These are phyloP conservation scores for Elephas maximus DNA, from an alignment of 2,113 vertebrate genomes.

Conservation along the genomic window DNA sequence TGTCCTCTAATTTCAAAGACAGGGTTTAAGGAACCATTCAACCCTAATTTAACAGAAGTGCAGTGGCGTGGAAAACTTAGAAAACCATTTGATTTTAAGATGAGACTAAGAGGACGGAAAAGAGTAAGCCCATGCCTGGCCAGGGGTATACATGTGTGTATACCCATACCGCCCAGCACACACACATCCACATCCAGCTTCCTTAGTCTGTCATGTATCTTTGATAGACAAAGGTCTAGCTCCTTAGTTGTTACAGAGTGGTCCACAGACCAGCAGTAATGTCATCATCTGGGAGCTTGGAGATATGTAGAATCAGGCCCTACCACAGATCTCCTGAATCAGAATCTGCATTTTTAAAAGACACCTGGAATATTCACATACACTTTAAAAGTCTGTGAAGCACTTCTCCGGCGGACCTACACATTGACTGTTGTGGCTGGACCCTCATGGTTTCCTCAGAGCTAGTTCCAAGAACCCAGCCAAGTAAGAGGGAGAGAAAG, in stretches of 20 bases:
- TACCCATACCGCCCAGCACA: fast-evolving
- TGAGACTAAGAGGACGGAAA: not conserved
- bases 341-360: not conserved
- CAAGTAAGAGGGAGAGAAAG: not conserved
- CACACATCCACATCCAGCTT: not conserved
- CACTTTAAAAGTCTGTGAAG: not conserved
- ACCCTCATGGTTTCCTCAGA: not conserved
- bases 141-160: not conserved
- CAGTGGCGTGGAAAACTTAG: not conserved
- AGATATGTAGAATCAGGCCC: not conserved
- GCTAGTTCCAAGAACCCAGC: not conserved
- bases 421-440: not conserved
- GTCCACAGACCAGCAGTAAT: not conserved
- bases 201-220: not conserved
- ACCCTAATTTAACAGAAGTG: not conserved
- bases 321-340: not conserved
- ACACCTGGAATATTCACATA: not conserved
- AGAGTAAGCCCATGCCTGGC: not conserved
- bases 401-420: not conserved
- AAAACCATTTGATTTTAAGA: constrained; percentile 11
- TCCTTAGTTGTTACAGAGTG: not conserved
- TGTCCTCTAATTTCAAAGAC: not conserved
- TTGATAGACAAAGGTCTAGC: not conserved
- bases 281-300: not conserved
- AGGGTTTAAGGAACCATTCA: not conserved